These are phyloP conservation scores for Otolemur garnettii DNA, from an alignment of 2,113 vertebrate genomes.

Conservation along the genomic window DNA sequence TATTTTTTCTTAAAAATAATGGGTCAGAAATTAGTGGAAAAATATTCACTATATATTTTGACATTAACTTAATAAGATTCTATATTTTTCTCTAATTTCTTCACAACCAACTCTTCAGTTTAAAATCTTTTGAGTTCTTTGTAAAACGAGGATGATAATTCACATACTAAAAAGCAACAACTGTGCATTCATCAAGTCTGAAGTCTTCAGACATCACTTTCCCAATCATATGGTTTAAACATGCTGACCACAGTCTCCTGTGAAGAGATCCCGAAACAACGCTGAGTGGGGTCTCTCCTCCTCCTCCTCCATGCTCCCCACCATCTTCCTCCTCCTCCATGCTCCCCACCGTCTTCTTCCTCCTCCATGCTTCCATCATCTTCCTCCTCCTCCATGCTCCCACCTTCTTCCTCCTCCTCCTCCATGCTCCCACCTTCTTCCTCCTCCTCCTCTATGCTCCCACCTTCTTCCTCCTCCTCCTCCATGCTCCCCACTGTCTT, in stretches of 20 bases:
- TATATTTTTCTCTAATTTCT: constrained; percentile 3
- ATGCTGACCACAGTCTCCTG: background rate
- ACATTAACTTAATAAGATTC: background rate
- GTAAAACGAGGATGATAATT: background rate
- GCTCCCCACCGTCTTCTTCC: too few relatives aligned
- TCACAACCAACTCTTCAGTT: background rate
- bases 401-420: too few relatives aligned
- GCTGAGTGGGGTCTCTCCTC: too few relatives aligned
- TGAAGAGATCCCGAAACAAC: background rate
- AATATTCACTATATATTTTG: background rate
- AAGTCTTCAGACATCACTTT: background rate
- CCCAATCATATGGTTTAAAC: too few relatives aligned
- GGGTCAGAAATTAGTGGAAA: background rate
- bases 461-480: too few relatives aligned
- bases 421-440: too few relatives aligned
- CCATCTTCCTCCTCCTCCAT: too few relatives aligned
- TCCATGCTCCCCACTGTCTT: too few relatives aligned
- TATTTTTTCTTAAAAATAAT: background rate
- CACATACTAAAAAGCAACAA: background rate
- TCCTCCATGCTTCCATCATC: too few relatives aligned
- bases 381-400: too few relatives aligned
- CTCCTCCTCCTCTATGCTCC: too few relatives aligned
- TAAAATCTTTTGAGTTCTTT: background rate
- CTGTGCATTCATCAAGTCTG: background rate
- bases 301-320: background rate